Evolutionary conservation across 2,797 vertebrate species (phyloP).

Genomic region (Crenuchus spilurus): DNA sequence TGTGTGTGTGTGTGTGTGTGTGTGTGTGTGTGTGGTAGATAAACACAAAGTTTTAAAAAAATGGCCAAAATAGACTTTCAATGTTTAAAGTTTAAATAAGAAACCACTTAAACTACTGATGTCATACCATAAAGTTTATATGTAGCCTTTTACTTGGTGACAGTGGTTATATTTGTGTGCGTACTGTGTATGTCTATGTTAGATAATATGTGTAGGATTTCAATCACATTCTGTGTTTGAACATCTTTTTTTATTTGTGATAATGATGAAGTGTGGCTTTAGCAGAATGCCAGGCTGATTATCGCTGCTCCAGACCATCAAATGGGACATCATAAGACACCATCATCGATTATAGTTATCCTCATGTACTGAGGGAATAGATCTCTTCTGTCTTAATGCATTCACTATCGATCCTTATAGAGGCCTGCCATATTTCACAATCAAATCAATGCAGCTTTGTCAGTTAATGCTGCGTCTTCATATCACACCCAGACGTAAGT

Average conservation of each 20-base stretch:
- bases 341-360: constrained; percentile 10
- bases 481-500: neutral
- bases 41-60: no score
- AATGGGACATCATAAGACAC: neutral
- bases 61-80: no score
- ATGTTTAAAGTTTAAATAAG: no score
- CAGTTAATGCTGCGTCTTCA: constrained; percentile 1
- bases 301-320: constrained; percentile 6
- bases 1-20: no score
- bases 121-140: no score
- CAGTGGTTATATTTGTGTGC: no score
- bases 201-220: no score
- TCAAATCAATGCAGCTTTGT: constrained; percentile 5
- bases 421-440: constrained; percentile 8
- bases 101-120: no score
- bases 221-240: neutral
- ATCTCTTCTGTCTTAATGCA: constrained; percentile 15
- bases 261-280: neutral
- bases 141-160: no score
- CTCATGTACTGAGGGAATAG: neutral
- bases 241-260: neutral
- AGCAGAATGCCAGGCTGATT: constrained; percentile 10
- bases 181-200: no score
- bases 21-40: no score
- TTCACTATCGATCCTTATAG: constrained; percentile 13